phyloP scores from a whole-genome alignment of 2,113 vertebrate species.

The Vireo altiloquus region DNA sequence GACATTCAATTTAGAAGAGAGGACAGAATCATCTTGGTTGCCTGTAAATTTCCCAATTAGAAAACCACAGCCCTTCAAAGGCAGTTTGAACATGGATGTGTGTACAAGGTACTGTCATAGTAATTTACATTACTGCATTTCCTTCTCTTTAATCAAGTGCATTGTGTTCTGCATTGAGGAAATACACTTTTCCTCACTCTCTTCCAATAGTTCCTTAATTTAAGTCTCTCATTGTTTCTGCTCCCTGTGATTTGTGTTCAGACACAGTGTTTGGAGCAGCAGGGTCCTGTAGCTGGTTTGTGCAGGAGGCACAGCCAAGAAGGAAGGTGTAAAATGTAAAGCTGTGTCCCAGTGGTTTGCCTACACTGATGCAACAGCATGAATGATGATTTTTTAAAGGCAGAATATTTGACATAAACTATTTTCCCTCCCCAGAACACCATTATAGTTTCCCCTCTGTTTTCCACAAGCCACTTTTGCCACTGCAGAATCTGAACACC shows the following conservation, averaged over 20 bases:
- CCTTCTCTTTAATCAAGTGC: background rate
- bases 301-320: background rate
- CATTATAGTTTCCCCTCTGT: background rate
- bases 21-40: background rate
- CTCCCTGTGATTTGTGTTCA: background rate
- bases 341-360: background rate
- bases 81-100: background rate
- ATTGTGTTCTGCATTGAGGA: background rate
- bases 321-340: background rate
- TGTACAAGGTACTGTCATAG: background rate
- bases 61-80: background rate
- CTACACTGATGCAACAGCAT: background rate
- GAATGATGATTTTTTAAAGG: background rate
- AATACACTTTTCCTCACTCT: background rate
- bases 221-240: background rate
- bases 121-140: background rate
- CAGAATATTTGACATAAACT: background rate
- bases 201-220: background rate
- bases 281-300: background rate
- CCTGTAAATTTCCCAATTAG: background rate
- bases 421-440: background rate
- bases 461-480: background rate
- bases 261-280: background rate
- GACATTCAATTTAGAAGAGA: background rate
- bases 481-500: background rate